Conservation (phyloP, 2,113 vertebrate species). For the Oriolus oriolus region DNA sequence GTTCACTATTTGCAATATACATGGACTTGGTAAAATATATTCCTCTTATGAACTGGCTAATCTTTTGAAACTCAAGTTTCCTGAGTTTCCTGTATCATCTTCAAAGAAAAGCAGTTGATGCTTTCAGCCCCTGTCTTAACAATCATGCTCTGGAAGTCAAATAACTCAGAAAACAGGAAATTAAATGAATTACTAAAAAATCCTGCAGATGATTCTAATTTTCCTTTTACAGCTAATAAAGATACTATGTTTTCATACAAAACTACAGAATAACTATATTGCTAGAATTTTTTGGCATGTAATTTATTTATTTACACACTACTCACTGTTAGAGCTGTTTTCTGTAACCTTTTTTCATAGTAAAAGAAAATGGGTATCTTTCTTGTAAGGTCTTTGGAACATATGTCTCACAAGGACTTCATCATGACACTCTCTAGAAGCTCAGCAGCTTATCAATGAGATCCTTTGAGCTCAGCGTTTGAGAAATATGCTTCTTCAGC, state of each 20-base stretch:
- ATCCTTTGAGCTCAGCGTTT: not conserved
- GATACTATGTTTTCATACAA: not conserved
- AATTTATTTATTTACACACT: conserved; percentile 1
- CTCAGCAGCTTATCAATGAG: not conserved
- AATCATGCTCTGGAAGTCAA: conserved; percentile 45
- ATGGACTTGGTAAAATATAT: conserved; percentile 24
- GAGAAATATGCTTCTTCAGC: not conserved
- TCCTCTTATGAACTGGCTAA: conserved; percentile 38
- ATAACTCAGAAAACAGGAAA: conserved; percentile 74
- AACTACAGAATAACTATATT: not conserved
- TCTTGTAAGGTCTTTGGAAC: not conserved
- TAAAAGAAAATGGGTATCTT: not conserved
- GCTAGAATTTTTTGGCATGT: not conserved
- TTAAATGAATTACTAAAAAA: conserved; percentile 65
- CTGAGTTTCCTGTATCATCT: conserved; percentile 60
- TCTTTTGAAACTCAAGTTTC: conserved; percentile 59
- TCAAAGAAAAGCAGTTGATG: conserved; percentile 54
- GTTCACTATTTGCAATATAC: conserved; percentile 22
- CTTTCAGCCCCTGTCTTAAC: not conserved
- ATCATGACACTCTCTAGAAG: not conserved
- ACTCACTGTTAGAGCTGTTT: not conserved
- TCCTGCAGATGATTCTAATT: conserved; percentile 59
- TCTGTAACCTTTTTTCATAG: not conserved
- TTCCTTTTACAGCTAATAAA: conserved; percentile 58
- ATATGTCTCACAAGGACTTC: not conserved